Base-by-base conservation (phyloP, 2,113 vertebrate genomes). In the Microtus richardsoni region DNA sequence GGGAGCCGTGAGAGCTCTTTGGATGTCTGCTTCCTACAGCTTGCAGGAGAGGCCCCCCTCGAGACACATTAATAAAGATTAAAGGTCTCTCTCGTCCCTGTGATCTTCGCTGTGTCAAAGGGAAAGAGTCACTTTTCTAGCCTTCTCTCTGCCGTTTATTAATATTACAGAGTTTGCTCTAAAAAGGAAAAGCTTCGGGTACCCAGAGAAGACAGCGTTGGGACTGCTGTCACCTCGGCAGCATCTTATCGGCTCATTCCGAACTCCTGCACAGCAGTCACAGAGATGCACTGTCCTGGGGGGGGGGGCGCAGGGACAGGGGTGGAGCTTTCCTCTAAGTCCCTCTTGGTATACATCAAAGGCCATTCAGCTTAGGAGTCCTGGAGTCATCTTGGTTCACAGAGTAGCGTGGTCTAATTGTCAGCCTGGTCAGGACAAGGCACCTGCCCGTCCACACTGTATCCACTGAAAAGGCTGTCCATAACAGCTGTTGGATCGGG, bases 71-170 rank as follows among this genome's bases (percentile, higher is more conserved):
- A 97, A 97, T 97, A 97, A 94, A 98, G 98, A 98, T 90, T 93
- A 98, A 98, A 98, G 98, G 97, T 96, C 96, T 97, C 97, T 97
- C 97, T 77, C 92, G 97, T 97, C 94, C 96, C 97, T 98, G 94
- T 98, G 96, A 98, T 98, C 96, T 98, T 97, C 92, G 11, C 96
- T 96, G 62, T 5, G 49, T 97, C 97, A 97, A 97, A 97, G 97
- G 98, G 96, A 98, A 98, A 92, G 95, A 98, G 96, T 97, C 96
- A 79, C 96, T 98, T 97, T 98, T 96, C 97, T 91, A 92, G 73
- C 93, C 97, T 98, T 93, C 97, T 91, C 71, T 95, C 88, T 97
- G 96, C 87, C 94, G 49, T 98, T 96, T 97, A 97, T 98, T 98
- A 98, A 98, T 97, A 92, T 97, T 93, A 80, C 91, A 97, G 94